Conservation (phyloP, 2,113 vertebrate species). For the Octodon degus region DNA sequence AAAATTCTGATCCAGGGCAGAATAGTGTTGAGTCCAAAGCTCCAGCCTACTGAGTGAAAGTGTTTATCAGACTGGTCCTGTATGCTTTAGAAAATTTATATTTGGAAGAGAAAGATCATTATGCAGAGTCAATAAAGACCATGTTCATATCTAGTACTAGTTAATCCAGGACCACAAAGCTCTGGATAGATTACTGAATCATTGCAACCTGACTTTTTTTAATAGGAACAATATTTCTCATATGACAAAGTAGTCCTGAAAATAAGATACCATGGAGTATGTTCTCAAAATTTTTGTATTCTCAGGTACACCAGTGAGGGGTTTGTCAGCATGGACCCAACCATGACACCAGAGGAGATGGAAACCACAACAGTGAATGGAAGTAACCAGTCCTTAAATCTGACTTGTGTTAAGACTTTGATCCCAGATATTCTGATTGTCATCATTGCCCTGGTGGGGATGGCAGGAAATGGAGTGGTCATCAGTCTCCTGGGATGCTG, state of each 20-base stretch:
- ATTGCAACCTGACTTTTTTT: not conserved
- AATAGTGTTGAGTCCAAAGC: not conserved
- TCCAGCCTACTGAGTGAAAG: not conserved
- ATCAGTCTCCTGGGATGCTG: too few species aligned
- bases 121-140: not conserved
- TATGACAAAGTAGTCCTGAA: not conserved
- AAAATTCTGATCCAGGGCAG: not conserved
- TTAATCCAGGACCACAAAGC: not conserved
- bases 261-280: not conserved
- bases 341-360: not conserved
- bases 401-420: accelerated
- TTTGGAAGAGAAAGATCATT: too few species aligned
- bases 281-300: not conserved
- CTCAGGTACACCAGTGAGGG: not conserved
- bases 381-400: accelerated
- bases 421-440: not conserved
- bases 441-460: not conserved
- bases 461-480: not conserved
- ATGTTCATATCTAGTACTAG: not conserved
- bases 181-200: not conserved
- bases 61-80: not conserved
- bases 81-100: too few species aligned
- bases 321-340: not conserved
- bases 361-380: not conserved
- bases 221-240: not conserved